Evolutionary conservation across 2,113 vertebrate species (phyloP), one percentile per base, ranked within the genome.

Genomic region (Psephotus haematonotus): DNA sequence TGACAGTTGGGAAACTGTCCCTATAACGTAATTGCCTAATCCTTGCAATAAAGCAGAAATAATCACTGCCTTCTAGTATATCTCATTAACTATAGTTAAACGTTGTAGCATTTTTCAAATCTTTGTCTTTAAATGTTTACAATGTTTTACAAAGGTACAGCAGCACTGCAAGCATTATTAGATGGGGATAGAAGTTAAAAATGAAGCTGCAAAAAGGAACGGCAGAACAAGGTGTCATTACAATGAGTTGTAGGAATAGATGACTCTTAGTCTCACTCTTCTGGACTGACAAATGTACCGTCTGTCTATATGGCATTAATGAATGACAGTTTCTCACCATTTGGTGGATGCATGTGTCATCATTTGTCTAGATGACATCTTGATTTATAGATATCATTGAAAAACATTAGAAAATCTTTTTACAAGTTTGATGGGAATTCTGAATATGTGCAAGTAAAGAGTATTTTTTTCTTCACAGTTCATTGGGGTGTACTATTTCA

Each of bases 281-380:
- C 92, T 94, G 95, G 81, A 82, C 89, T 95, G 96, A 97, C 91
- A 95, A 97, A 94, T 91, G 87, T 80, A 91, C 87, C 74, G 64
- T 85, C 96, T 97, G 93, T 95, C 92, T 97, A 28, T 69, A 75
- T 95, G 92, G 91, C 94, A 95, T 95, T 97, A 97, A 95, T 77
- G 95, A 97, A 97, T 90, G 92, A 90, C 95, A 95, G 60, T 74
- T 97, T 94, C 94, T 95, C 95, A 94, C 84, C 84, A 90, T 93
- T 95, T 96, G 91, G 94, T 95, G 68, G 67, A 84, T 92, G 74
- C 86, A 93, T 93, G 86, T 96, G 93, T 95, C 96, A 96, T 97
- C 92, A 94, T 97, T 96, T 97, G 86, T 96, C 97, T 95, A 71
- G 92, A 83, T 95, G 96, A 95, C 91, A 96, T 94, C 91, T 95